Percentiles rank a stretch among this genome's conserved stretches.
Evolutionary conservation across 23 tunicate genomes (phyloP).

Genomic region (Aplidium turbinatum): DNA sequence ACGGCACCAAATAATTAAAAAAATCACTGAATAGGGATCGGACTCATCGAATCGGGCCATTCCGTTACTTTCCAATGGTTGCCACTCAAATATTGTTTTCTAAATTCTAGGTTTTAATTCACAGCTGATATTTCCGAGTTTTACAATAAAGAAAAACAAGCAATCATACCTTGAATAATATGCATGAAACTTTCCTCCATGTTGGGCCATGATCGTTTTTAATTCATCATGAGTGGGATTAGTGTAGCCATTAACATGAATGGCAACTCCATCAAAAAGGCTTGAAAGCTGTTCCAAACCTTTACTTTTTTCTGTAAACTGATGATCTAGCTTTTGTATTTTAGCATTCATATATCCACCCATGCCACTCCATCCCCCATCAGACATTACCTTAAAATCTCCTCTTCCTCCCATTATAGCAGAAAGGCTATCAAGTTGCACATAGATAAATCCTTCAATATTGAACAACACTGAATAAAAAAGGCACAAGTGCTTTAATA

Average conservation of each 20-base stretch:
- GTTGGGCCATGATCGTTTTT: constrained; percentile 77
- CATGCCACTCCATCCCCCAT: constrained; percentile 54
- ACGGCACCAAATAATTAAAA: too few relatives aligned
- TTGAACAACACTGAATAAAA: too few relatives aligned
- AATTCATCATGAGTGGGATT: constrained; percentile 74
- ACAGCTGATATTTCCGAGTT: too few relatives aligned
- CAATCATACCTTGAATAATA: constrained; percentile 92
- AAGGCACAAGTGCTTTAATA: too few relatives aligned
- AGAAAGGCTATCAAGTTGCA: too few relatives aligned
- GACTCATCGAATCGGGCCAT: too few relatives aligned
- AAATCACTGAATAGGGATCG: too few relatives aligned
- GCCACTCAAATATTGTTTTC: too few relatives aligned
- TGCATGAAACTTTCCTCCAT: constrained; percentile 86
- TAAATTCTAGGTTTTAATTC: too few relatives aligned
- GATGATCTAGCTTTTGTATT: constrained; percentile 68
- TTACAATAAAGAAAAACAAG: too few relatives aligned
- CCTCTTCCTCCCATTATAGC: constrained; percentile 78
- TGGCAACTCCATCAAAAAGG: constrained; percentile 68
- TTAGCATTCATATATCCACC: constrained; percentile 89
- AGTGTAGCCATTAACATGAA: constrained; percentile 94
- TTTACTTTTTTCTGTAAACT: constrained; percentile 44
- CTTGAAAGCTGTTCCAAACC: constrained; percentile 29
- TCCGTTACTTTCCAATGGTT: too few relatives aligned
- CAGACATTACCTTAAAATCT: constrained; percentile 33
- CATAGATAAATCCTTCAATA: too few relatives aligned